Conservation (phyloP, 2,797 vertebrate genomes). For the Microhierax caerulescens region DNA sequence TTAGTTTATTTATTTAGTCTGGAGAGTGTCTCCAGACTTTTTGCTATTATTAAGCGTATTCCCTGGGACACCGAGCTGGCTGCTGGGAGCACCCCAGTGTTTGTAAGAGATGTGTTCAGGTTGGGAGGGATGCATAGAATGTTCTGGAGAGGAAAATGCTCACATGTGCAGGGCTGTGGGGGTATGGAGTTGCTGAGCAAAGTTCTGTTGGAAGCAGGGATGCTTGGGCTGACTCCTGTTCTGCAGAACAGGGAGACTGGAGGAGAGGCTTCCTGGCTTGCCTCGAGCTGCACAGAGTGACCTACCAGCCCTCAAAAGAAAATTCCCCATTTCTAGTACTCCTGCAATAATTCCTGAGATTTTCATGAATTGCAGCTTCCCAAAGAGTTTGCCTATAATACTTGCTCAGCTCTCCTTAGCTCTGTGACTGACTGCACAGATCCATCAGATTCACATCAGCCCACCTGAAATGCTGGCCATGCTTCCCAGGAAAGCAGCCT, state of each 20-base stretch:
- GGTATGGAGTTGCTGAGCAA: neutral
- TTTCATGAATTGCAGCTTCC: neutral
- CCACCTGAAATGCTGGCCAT: neutral
- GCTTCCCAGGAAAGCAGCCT: neutral
- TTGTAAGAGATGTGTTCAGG: neutral
- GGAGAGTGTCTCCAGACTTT: neutral
- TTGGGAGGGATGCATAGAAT: neutral
- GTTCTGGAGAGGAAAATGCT: neutral
- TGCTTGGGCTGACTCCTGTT: neutral
- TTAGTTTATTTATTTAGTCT: neutral
- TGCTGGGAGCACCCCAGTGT: neutral
- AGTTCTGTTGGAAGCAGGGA: neutral
- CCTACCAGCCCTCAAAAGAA: neutral
- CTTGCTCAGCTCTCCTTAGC: neutral
- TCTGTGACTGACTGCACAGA: neutral
- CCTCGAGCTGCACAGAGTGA: neutral
- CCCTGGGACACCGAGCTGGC: neutral
- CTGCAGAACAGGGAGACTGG: neutral
- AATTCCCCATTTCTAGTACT: neutral
- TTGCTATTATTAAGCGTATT: fast-evolving
- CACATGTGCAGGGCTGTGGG: neutral
- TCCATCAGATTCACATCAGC: neutral
- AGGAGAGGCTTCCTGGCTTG: neutral
- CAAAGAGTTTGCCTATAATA: neutral
- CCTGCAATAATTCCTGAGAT: neutral